Percentiles rank a stretch among this genome's conserved stretches.
phyloP scores from a whole-genome alignment of 2,888 invertebrate genomes.

The Thecophora atra region DNA sequence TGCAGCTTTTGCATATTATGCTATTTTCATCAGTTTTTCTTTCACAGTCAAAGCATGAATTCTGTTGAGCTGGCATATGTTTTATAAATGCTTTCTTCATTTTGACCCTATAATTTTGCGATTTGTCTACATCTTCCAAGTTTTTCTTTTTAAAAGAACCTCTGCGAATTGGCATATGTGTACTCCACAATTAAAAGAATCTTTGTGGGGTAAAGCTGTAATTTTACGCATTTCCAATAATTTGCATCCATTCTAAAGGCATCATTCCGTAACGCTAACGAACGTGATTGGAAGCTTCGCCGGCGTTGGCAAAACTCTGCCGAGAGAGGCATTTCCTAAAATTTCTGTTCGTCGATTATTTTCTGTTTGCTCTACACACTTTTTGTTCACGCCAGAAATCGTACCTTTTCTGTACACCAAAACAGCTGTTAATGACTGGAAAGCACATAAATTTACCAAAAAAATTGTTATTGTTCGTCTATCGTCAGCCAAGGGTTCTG shows the following conservation, averaged over 20 bases:
- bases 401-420: too few relatives aligned
- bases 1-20: neutral
- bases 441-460: too few relatives aligned
- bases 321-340: too few relatives aligned
- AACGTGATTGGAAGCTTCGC: too few relatives aligned
- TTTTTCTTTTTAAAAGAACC: neutral
- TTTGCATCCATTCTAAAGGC: neutral
- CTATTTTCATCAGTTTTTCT: neutral
- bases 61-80: neutral
- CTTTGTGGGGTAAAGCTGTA: neutral
- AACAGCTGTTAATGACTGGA: too few relatives aligned
- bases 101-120: neutral
- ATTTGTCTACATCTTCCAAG: neutral
- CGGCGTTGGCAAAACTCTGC: too few relatives aligned
- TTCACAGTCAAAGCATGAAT: constrained; percentile 8
- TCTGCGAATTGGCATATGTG: constrained; percentile 11
- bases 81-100: constrained; percentile 1
- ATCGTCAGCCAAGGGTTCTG: too few relatives aligned
- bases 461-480: too few relatives aligned
- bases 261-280: too few relatives aligned
- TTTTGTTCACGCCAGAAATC: too few relatives aligned
- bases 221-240: neutral
- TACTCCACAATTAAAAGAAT: constrained; percentile 10
- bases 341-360: too few relatives aligned
- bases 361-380: too few relatives aligned